phyloP scores from a whole-genome alignment of 2,888 invertebrate species.

The Drosophila rubida region DNA sequence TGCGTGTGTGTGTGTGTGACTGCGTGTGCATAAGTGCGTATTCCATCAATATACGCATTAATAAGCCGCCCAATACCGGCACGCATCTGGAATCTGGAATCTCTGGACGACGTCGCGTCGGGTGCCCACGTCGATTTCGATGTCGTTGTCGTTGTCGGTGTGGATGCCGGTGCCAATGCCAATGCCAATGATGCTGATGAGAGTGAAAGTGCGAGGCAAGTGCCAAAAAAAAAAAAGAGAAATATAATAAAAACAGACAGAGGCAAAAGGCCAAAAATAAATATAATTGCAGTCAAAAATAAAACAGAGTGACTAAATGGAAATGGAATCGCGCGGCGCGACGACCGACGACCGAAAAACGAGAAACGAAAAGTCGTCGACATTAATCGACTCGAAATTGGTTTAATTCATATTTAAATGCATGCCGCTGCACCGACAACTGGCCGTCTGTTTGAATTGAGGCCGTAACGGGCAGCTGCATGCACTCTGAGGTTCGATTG shows the following conservation, averaged over 20 bases:
- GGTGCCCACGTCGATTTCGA: constrained; percentile 5
- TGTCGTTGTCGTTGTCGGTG: neutral
- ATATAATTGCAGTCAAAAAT: constrained; percentile 67
- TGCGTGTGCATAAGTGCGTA: constrained; percentile 64
- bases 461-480: neutral
- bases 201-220: constrained; percentile 59
- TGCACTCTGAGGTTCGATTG: constrained; percentile 7
- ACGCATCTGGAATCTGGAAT: constrained; percentile 48
- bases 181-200: constrained; percentile 21
- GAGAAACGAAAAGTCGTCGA: constrained; percentile 60
- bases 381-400: constrained; percentile 82
- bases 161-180: constrained; percentile 2
- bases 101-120: constrained; percentile 53
- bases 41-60: constrained; percentile 82
- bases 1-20: constrained; percentile 24
- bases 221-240: constrained; percentile 49
- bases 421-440: constrained; percentile 47
- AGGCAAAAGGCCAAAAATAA: constrained; percentile 60
- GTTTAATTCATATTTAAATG: constrained; percentile 83
- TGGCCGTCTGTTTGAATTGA: constrained; percentile 49
- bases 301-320: constrained; percentile 36
- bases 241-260: constrained; percentile 29
- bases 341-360: constrained; percentile 40
- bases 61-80: constrained; percentile 64
- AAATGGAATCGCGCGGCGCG: constrained; percentile 26